These are phyloP conservation scores for Lamellibrachia satsuma DNA, from an alignment of 2,888 invertebrate species.

Conservation along the genomic window DNA sequence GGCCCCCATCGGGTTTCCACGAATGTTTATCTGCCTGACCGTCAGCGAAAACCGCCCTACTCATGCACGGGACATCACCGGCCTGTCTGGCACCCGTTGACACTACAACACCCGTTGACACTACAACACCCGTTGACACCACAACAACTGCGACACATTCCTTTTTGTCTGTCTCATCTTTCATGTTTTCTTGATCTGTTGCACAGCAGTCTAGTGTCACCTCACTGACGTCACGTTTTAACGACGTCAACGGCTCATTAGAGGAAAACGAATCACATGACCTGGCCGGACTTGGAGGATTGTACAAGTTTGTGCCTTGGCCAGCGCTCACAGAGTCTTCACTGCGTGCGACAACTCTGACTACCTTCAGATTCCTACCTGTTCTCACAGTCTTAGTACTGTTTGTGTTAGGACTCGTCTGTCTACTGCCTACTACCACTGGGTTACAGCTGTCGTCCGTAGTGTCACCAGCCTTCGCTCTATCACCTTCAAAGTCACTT, in stretches of 20 bases:
- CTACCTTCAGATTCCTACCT: neutral
- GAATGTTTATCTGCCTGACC: neutral
- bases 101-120: no score
- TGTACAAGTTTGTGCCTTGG: neutral
- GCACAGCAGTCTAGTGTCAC: neutral
- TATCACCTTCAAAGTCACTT: neutral
- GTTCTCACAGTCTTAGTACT: neutral
- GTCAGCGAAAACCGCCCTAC: neutral
- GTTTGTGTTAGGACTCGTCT: neutral
- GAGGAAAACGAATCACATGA: neutral
- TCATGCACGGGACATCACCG: neutral
- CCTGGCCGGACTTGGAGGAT: neutral
- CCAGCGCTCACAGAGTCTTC: no score
- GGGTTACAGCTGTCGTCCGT: neutral
- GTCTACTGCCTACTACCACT: neutral
- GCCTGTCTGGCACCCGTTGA: neutral
- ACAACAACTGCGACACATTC: neutral
- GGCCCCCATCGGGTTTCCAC: neutral
- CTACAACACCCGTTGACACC: neutral
- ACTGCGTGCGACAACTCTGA: neutral
- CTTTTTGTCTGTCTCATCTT: neutral
- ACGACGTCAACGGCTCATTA: neutral
- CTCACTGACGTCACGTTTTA: neutral
- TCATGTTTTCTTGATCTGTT: neutral
- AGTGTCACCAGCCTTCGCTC: neutral